These are phyloP conservation scores for Aphodius granarius DNA, from an alignment of 2,888 invertebrate genomes.

Conservation along the genomic window DNA sequence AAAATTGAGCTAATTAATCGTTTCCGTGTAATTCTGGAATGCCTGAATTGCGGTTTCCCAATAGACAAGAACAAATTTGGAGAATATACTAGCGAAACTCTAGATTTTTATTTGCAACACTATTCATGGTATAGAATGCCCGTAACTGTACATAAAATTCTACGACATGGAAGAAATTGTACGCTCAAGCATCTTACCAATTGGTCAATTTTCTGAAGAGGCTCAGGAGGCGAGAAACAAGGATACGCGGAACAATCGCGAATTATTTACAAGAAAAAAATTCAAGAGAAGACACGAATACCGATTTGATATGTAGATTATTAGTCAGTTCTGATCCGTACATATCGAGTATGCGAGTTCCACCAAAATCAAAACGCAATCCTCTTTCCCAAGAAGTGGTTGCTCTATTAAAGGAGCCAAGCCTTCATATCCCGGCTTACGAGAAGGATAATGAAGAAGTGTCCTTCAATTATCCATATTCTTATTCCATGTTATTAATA, in stretches of 20 bases:
- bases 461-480: too few species aligned
- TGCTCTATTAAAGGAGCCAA: too few species aligned
- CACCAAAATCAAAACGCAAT: too few species aligned
- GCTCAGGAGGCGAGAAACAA: slow-evolving; percentile 8
- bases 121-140: slow-evolving; percentile 6
- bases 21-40: slow-evolving; percentile 3
- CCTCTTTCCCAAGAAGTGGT: too few species aligned
- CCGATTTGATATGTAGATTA: neutral
- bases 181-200: neutral
- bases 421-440: too few species aligned
- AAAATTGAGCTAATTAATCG: slow-evolving; percentile 6
- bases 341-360: neutral
- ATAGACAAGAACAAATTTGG: neutral
- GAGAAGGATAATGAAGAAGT: too few species aligned
- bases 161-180: neutral
- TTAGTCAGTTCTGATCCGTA: neutral
- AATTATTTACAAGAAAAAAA: neutral
- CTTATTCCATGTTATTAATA: too few species aligned
- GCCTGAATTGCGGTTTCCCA: neutral
- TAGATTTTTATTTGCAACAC: slow-evolving; percentile 3
- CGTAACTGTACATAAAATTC: slow-evolving; percentile 1
- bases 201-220: slow-evolving; percentile 1
- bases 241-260: neutral
- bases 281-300: neutral
- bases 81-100: neutral